These are phyloP conservation scores for Tetramorium bicarinatum DNA, from an alignment of 2,888 invertebrate genomes.

Conservation along the genomic window DNA sequence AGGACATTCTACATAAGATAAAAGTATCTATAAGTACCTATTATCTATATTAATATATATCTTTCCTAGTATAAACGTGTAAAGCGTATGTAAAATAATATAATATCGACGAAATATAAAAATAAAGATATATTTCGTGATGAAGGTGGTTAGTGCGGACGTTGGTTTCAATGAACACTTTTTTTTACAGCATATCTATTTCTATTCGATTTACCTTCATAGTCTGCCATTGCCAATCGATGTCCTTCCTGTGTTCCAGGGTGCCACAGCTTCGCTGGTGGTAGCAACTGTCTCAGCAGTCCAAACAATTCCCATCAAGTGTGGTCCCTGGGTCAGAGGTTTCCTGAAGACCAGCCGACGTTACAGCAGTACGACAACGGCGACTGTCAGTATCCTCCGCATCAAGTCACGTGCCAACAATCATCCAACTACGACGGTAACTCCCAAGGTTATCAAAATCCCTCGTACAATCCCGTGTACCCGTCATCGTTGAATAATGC, in stretches of 20 bases:
- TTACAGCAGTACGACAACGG: neutral
- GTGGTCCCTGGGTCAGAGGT: constrained; percentile 82
- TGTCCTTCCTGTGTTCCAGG: constrained; percentile 78
- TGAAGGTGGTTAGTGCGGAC: neutral
- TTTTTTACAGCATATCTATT: constrained; percentile 2
- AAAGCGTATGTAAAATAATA: neutral
- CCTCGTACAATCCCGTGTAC: constrained; percentile 56
- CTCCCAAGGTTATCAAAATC: neutral
- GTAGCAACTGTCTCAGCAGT: constrained; percentile 83
- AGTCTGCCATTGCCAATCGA: constrained; percentile 35
- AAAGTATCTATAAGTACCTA: neutral
- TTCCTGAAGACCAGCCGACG: neutral
- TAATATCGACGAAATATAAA: neutral
- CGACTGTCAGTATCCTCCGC: neutral
- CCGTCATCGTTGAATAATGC: constrained; percentile 76
- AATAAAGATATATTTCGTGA: neutral
- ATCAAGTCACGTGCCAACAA: neutral
- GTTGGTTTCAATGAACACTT: neutral
- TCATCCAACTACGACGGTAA: neutral
- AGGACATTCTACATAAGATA: no score
- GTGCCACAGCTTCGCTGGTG: constrained; percentile 86
- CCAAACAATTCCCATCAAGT: constrained; percentile 84
- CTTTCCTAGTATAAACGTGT: neutral
- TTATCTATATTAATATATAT: neutral
- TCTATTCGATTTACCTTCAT: constrained; percentile 32